phyloP scores from a whole-genome alignment of 1,140 invertebrate genomes.

The Drosophila biarmipes region DNA sequence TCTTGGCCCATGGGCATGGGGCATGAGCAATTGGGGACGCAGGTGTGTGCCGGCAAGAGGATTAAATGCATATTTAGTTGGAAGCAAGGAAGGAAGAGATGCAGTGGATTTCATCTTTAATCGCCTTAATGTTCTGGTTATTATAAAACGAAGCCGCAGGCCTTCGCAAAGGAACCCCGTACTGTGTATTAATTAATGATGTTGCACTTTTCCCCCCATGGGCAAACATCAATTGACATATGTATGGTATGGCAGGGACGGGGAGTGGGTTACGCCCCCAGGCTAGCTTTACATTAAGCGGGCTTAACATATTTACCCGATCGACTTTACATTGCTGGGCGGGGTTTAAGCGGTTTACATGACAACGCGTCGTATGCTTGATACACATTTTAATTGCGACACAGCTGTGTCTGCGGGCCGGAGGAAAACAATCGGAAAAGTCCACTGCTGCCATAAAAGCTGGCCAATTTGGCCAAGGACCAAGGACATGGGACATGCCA shows the following conservation, averaged over 20 bases:
- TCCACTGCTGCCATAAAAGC: slow-evolving; percentile 11
- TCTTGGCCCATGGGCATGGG: slow-evolving; percentile 5
- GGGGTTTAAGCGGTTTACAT: slow-evolving; percentile 67
- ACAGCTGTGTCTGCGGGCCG: slow-evolving; percentile 20
- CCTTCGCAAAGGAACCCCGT: not conserved
- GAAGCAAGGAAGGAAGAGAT: slow-evolving; percentile 1
- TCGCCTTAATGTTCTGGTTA: slow-evolving; percentile 39
- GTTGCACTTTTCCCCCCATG: slow-evolving; percentile 27
- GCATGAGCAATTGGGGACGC: slow-evolving; percentile 34
- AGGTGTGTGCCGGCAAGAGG: slow-evolving; percentile 18
- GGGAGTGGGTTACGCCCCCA: not conserved
- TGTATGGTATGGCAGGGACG: too few species aligned
- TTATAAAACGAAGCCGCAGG: slow-evolving; percentile 30
- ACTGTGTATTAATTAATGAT: slow-evolving; percentile 40
- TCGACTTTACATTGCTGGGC: slow-evolving; percentile 43
- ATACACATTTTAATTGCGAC: slow-evolving; percentile 71
- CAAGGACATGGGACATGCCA: slow-evolving; percentile 12
- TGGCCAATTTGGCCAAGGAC: slow-evolving; percentile 33
- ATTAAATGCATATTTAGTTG: slow-evolving; percentile 47
- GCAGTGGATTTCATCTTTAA: slow-evolving; percentile 31
- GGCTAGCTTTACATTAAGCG: slow-evolving; percentile 42
- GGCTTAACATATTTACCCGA: slow-evolving; percentile 56
- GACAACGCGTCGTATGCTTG: slow-evolving; percentile 61
- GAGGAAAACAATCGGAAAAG: slow-evolving; percentile 23
- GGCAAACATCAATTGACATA: slow-evolving; percentile 35